phyloP scores from a whole-genome alignment of 1,140 invertebrate species.

The Eupristina koningsbergeri region DNA sequence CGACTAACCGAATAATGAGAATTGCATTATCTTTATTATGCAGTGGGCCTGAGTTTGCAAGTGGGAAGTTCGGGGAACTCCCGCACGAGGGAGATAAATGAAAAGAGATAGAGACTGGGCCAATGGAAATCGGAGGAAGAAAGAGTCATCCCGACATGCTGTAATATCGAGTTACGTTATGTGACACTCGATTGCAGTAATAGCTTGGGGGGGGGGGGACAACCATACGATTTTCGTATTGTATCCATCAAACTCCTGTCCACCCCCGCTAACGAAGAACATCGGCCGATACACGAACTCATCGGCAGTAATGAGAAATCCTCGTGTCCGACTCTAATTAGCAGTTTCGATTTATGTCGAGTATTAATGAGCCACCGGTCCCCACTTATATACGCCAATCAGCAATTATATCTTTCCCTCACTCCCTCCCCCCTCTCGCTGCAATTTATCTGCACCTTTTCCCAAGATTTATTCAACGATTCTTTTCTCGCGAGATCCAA shows the following conservation, averaged over 20 bases:
- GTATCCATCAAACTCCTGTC: conserved; percentile 39
- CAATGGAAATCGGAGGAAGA: conserved; percentile 23
- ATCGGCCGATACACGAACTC: neutral
- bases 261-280: neutral
- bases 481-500: too few species aligned
- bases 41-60: neutral
- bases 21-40: neutral
- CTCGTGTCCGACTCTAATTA: conserved; percentile 28
- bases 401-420: neutral
- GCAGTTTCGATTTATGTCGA: conserved; percentile 3
- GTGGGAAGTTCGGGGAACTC: neutral
- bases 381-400: neutral
- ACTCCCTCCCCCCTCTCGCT: neutral
- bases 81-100: neutral
- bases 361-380: neutral
- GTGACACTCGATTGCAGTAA: conserved; percentile 24
- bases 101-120: neutral
- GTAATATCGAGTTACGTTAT: conserved; percentile 27
- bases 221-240: conserved; percentile 35
- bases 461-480: too few species aligned
- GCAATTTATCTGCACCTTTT: too few species aligned
- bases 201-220: neutral
- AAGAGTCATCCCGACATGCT: neutral
- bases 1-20: neutral
- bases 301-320: conserved; percentile 42